phyloP scores from a whole-genome alignment of 2,888 invertebrate species.

The Patella depressa region DNA sequence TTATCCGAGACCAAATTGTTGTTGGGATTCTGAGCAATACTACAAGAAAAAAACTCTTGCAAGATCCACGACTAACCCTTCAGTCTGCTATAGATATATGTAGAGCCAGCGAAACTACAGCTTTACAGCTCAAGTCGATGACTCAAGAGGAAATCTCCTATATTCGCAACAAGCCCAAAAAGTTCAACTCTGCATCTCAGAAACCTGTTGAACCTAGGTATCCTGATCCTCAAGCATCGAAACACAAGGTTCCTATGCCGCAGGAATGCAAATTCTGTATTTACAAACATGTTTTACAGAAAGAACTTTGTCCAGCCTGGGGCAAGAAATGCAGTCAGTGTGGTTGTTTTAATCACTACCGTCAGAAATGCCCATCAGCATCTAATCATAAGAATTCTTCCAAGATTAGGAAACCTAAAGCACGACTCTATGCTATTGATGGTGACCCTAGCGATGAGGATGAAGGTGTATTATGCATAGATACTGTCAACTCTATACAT shows the following conservation, averaged over 20 bases:
- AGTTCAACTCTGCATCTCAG: background rate
- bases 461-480: background rate
- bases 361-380: background rate
- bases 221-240: background rate
- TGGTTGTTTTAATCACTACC: background rate
- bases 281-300: constrained; percentile 29
- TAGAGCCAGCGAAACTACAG: background rate
- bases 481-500: background rate
- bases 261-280: constrained; percentile 36
- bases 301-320: constrained; percentile 40
- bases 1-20: background rate
- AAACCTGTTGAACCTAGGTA: background rate
- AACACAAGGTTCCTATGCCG: background rate
- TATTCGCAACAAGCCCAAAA: background rate
- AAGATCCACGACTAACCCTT: background rate
- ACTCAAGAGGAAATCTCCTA: background rate
- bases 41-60: background rate
- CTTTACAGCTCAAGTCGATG: background rate
- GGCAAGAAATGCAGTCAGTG: constrained; percentile 35
- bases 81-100: background rate
- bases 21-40: background rate
- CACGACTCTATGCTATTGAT: too few relatives aligned
- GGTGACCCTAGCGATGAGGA: background rate
- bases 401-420: too few relatives aligned
- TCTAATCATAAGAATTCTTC: background rate